phyloP scores from a whole-genome alignment of 1,140 invertebrate species.

The Holcopasites calliopsidis region DNA sequence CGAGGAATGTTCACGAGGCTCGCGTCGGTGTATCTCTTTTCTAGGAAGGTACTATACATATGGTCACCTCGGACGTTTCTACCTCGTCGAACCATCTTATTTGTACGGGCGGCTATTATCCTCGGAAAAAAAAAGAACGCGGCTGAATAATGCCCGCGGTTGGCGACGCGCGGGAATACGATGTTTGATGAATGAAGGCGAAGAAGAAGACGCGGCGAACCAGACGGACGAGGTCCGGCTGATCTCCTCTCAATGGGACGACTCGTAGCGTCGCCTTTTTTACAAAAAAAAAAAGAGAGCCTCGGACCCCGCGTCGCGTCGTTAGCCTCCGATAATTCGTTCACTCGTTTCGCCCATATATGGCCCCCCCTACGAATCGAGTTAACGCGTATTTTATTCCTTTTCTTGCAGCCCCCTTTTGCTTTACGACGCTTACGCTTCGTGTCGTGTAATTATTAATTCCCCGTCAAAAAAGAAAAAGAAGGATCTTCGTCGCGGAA shows the following conservation, averaged over 20 bases:
- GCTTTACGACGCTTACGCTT: neutral
- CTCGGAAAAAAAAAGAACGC: slow-evolving; percentile 37
- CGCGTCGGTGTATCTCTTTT: slow-evolving; percentile 26
- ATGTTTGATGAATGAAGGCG: slow-evolving; percentile 72
- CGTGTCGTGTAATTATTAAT: slow-evolving; percentile 32
- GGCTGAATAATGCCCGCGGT: slow-evolving; percentile 39
- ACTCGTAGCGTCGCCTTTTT: slow-evolving; percentile 56
- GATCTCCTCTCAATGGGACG: slow-evolving; percentile 64
- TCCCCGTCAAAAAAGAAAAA: neutral
- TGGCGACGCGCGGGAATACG: slow-evolving; percentile 54
- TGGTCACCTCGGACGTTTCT: neutral
- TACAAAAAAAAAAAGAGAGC: slow-evolving; percentile 1
- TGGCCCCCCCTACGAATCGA: slow-evolving; percentile 51
- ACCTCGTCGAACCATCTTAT: slow-evolving; percentile 34
- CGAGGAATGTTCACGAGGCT: slow-evolving; percentile 40
- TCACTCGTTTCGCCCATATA: slow-evolving; percentile 55
- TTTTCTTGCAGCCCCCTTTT: neutral
- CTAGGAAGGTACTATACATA: slow-evolving; percentile 22
- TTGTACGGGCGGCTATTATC: slow-evolving; percentile 47
- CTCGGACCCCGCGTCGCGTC: slow-evolving; percentile 34
- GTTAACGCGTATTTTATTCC: slow-evolving; percentile 50
- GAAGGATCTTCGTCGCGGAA: neutral
- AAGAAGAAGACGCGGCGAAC: slow-evolving; percentile 52
- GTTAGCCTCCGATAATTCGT: slow-evolving; percentile 60
- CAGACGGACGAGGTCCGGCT: slow-evolving; percentile 43